phyloP scores from a whole-genome alignment of 2,113 vertebrate species.

The Stegostoma tigrinum region DNA sequence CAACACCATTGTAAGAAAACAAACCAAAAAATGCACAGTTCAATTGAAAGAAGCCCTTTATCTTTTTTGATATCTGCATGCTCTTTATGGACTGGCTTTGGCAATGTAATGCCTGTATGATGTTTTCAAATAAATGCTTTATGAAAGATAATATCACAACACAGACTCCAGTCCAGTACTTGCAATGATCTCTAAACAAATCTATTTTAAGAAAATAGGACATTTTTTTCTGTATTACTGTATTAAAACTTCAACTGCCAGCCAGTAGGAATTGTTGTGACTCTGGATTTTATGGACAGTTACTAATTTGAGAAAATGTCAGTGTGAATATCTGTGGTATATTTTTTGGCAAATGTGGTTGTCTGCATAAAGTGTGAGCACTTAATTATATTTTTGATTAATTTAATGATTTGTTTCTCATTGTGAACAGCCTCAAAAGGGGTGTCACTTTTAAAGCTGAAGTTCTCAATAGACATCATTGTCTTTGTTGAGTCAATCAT shows the following conservation, averaged over 20 bases:
- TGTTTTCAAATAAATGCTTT: slow-evolving; percentile 80
- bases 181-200: not conserved
- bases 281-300: not conserved
- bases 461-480: not conserved
- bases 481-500: not conserved
- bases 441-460: not conserved
- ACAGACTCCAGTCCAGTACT: not conserved
- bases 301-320: not conserved
- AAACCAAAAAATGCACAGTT: slow-evolving; percentile 49
- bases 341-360: not conserved
- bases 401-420: not conserved
- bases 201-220: not conserved
- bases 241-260: not conserved
- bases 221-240: not conserved
- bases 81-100: slow-evolving; percentile 73
- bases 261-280: not conserved
- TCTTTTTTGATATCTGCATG: slow-evolving; percentile 78
- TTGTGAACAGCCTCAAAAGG: not conserved
- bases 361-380: not conserved
- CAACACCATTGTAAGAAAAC: slow-evolving; percentile 51
- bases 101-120: slow-evolving; percentile 76
- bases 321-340: not conserved
- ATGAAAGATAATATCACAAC: slow-evolving; percentile 52
- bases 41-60: slow-evolving; percentile 54
- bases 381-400: not conserved